phyloP scores from a whole-genome alignment of 2,888 invertebrate genomes.

The Tetranychus truncatus region DNA sequence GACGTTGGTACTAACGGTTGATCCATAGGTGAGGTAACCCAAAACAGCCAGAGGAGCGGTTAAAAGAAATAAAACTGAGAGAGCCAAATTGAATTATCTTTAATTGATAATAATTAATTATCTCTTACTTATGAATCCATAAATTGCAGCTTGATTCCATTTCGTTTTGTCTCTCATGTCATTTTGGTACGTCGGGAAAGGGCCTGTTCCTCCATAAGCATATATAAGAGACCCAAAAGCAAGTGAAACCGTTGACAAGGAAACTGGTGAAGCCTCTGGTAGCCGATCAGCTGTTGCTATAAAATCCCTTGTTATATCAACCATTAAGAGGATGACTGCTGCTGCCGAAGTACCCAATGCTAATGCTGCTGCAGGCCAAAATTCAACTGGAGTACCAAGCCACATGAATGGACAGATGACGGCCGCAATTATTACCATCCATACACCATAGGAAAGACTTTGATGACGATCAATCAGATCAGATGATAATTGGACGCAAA shows the following conservation, averaged over 20 bases:
- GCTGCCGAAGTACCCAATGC: constrained; percentile 44
- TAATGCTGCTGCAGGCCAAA: constrained; percentile 56
- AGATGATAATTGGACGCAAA: constrained; percentile 1
- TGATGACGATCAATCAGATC: background rate
- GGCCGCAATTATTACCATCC: constrained; percentile 56
- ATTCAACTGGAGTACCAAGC: constrained; percentile 75
- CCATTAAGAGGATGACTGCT: constrained; percentile 45
- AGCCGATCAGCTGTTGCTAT: constrained; percentile 39
- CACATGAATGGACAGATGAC: constrained; percentile 61
- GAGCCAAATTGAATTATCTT: background rate
- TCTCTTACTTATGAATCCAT: constrained; percentile 47
- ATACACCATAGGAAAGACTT: constrained; percentile 53
- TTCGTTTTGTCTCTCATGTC: constrained; percentile 64
- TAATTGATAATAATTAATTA: background rate
- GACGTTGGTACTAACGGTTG: constrained; percentile 51
- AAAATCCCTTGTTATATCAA: constrained; percentile 27
- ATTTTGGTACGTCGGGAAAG: constrained; percentile 69
- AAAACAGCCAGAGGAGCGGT: constrained; percentile 50
- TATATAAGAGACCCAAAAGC: constrained; percentile 52
- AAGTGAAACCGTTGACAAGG: constrained; percentile 46
- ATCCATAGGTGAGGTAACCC: constrained; percentile 47
- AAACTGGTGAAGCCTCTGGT: constrained; percentile 31
- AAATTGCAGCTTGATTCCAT: constrained; percentile 50
- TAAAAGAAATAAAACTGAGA: constrained; percentile 39
- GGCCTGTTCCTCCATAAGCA: constrained; percentile 52